Percentiles rank a stretch among this genome's conserved stretches.
These are phyloP conservation scores for Eupeodes luniger DNA, from an alignment of 2,888 invertebrate genomes.

Conservation along the genomic window DNA sequence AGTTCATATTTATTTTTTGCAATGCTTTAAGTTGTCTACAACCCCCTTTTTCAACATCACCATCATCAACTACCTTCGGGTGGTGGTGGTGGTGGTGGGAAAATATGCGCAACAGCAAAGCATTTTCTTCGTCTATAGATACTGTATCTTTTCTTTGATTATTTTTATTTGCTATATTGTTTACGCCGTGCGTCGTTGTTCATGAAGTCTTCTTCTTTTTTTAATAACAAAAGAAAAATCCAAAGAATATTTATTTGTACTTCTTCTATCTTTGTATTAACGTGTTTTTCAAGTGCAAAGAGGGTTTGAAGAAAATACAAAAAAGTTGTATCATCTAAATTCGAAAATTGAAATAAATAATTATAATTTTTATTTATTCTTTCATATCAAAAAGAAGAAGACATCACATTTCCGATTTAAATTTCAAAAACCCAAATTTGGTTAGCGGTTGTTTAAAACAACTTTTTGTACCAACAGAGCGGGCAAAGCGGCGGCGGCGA, in stretches of 20 bases:
- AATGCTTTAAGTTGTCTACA: conserved; percentile 51
- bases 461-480: neutral
- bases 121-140: conserved; percentile 40
- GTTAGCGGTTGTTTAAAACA: conserved; percentile 33
- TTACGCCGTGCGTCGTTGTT: conserved; percentile 63
- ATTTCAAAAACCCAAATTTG: conserved; percentile 72
- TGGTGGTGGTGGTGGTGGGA: conserved; percentile 16
- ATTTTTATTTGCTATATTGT: conserved; percentile 44
- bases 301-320: neutral
- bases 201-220: conserved; percentile 53
- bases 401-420: conserved; percentile 66
- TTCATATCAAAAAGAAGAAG: conserved; percentile 9
- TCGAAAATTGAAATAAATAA: conserved; percentile 38
- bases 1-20: conserved; percentile 11
- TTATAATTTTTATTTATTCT: conserved; percentile 10
- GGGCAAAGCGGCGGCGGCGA: neutral
- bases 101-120: conserved; percentile 74
- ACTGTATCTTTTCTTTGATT: conserved; percentile 15
- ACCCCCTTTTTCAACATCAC: conserved; percentile 11
- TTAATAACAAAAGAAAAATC: conserved; percentile 24
- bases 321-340: conserved; percentile 34
- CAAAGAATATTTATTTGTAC: conserved; percentile 37
- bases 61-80: neutral
- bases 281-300: conserved; percentile 11
- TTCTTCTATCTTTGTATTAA: neutral